Percentiles rank a stretch among this genome's conserved stretches.
Evolutionary conservation across 2,113 vertebrate species (phyloP).

Genomic region (Cervus canadensis): DNA sequence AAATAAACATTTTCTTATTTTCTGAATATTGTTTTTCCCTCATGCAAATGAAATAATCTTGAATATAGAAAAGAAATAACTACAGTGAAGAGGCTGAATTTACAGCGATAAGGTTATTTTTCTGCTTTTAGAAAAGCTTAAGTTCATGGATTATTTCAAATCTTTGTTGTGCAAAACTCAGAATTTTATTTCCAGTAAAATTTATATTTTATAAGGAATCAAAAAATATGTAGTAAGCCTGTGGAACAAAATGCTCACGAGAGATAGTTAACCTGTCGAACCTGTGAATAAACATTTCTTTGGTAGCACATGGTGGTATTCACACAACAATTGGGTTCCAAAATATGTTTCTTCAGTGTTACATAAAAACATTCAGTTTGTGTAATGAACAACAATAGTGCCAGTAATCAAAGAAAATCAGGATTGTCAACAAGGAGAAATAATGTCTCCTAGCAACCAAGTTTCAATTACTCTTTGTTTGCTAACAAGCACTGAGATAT

Average conservation of each 20-base stretch:
- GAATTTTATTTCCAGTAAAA: background rate
- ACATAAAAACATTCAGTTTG: slow-evolving; percentile 66
- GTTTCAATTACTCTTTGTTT: slow-evolving; percentile 81
- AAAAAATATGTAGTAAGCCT: background rate
- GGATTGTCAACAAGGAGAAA: slow-evolving; percentile 77
- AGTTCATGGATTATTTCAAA: background rate
- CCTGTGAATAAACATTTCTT: slow-evolving; percentile 43
- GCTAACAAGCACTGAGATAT: slow-evolving; percentile 73
- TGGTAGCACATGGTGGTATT: slow-evolving; percentile 43
- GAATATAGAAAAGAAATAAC: background rate
- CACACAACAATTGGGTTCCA: slow-evolving; percentile 60
- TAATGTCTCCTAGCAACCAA: slow-evolving; percentile 80
- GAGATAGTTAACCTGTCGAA: slow-evolving; percentile 31
- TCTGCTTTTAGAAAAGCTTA: background rate
- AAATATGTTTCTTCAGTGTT: slow-evolving; percentile 67
- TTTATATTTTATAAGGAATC: background rate
- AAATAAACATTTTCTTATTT: background rate
- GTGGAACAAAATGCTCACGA: slow-evolving; percentile 14
- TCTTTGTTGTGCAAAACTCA: background rate
- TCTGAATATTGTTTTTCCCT: slow-evolving; percentile 6
- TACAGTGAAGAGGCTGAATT: background rate
- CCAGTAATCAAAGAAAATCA: slow-evolving; percentile 76
- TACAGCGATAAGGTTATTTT: background rate
- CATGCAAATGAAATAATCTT: background rate
- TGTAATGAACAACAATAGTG: slow-evolving; percentile 73